phyloP scores from a whole-genome alignment of 2,888 invertebrate species.

The Volucella bombylans region DNA sequence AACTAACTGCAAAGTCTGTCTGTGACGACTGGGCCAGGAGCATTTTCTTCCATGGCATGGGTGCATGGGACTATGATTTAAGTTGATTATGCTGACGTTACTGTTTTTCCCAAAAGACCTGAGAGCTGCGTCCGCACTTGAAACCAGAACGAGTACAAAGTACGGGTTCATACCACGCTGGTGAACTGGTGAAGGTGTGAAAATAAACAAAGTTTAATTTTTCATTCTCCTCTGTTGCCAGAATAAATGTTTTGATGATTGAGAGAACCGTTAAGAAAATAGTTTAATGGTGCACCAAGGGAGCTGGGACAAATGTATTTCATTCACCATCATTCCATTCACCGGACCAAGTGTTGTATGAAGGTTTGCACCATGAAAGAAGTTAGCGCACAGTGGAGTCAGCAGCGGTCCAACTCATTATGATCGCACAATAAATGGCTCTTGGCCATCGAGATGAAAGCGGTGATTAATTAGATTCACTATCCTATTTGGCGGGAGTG shows the following conservation, averaged over 20 bases:
- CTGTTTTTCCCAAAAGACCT: not conserved
- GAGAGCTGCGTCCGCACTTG: too few relatives aligned
- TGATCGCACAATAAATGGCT: too few relatives aligned
- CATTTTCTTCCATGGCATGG: not conserved
- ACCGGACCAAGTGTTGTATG: too few relatives aligned
- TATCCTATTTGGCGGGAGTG: too few relatives aligned
- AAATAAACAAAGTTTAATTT: constrained; percentile 10
- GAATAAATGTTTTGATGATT: constrained; percentile 4
- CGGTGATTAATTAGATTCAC: too few relatives aligned
- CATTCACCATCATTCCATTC: not conserved
- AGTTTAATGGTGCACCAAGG: not conserved
- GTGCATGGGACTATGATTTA: constrained; percentile 41
- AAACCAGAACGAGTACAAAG: too few relatives aligned
- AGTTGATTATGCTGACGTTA: constrained; percentile 30
- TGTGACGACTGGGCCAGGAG: constrained; percentile 19
- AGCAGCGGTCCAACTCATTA: too few relatives aligned
- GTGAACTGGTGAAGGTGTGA: not conserved
- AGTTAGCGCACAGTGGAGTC: too few relatives aligned
- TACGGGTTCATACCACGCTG: too few relatives aligned
- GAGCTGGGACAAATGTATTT: not conserved
- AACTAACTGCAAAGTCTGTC: constrained; percentile 28
- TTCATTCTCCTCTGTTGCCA: not conserved
- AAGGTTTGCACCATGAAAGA: too few relatives aligned
- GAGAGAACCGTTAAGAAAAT: constrained; percentile 6
- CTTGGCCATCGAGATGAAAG: too few relatives aligned